phyloP scores from a whole-genome alignment of 2,113 vertebrate species.

The Nerophis ophidion region DNA sequence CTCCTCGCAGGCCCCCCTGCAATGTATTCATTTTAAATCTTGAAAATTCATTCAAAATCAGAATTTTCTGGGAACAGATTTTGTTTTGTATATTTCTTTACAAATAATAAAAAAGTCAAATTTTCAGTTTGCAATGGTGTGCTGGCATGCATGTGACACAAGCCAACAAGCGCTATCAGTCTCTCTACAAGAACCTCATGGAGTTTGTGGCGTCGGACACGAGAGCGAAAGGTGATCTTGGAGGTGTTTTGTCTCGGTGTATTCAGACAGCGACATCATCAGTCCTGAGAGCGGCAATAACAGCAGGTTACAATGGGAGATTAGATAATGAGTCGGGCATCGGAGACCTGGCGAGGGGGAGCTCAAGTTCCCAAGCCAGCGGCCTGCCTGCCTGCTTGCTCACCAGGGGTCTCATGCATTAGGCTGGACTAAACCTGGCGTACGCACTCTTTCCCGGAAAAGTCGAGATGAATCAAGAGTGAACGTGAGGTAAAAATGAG shows the following conservation, averaged over 20 bases:
- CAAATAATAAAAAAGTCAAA: too few relatives aligned
- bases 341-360: constrained; percentile 33
- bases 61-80: too few relatives aligned
- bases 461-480: too few relatives aligned
- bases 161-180: background rate
- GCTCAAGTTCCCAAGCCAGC: constrained; percentile 56
- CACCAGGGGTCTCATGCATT: background rate
- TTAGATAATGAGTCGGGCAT: constrained; percentile 66
- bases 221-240: constrained; percentile 63
- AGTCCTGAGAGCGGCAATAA: constrained; percentile 67
- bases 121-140: constrained; percentile 1
- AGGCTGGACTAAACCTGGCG: background rate
- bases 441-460: too few relatives aligned
- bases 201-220: constrained; percentile 39
- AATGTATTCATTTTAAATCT: too few relatives aligned
- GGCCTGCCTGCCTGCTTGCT: constrained; percentile 14
- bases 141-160: constrained; percentile 6
- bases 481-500: too few relatives aligned
- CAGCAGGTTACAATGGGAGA: constrained; percentile 62
- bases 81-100: too few relatives aligned
- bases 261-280: constrained; percentile 72
- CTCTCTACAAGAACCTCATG: constrained; percentile 12
- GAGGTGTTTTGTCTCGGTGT: constrained; percentile 60
- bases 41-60: too few relatives aligned
- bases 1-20: too few relatives aligned